phyloP scores from a whole-genome alignment of 1,140 invertebrate genomes.

The Drosophila melanica region DNA sequence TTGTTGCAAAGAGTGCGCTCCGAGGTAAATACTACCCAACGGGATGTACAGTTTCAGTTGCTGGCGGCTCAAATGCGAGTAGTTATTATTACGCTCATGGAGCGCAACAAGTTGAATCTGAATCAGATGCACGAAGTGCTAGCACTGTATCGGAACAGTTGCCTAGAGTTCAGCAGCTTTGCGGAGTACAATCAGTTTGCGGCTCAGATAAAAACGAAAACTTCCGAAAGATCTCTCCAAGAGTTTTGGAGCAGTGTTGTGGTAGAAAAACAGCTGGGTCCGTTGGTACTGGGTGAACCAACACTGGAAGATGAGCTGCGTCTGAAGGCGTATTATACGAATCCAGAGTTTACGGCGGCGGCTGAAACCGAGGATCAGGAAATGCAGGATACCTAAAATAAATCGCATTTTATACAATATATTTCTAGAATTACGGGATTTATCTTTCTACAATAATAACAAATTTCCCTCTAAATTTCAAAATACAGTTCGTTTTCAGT shows the following conservation, averaged over 20 bases:
- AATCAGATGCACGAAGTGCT: constrained; percentile 56
- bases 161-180: constrained; percentile 62
- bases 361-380: constrained; percentile 13
- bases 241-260: constrained; percentile 66
- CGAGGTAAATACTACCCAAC: constrained; percentile 51
- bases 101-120: constrained; percentile 52
- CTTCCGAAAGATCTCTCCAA: constrained; percentile 23
- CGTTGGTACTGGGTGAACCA: constrained; percentile 61
- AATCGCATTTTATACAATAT: neutral
- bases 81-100: constrained; percentile 57
- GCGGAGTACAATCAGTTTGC: constrained; percentile 73
- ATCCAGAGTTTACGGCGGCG: constrained; percentile 12
- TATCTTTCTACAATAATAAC: neutral
- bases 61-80: constrained; percentile 66
- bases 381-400: neutral
- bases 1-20: constrained; percentile 49
- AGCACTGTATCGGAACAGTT: constrained; percentile 54
- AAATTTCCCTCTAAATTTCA: constrained; percentile 1
- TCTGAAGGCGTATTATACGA: constrained; percentile 51
- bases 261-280: constrained; percentile 61
- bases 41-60: constrained; percentile 57
- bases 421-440: neutral
- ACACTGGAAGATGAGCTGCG: constrained; percentile 63
- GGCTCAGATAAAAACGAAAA: constrained; percentile 44
- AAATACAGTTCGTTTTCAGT: constrained; percentile 1